Conservation (phyloP, 2,797 vertebrate species). For the Cyprinella venusta region DNA sequence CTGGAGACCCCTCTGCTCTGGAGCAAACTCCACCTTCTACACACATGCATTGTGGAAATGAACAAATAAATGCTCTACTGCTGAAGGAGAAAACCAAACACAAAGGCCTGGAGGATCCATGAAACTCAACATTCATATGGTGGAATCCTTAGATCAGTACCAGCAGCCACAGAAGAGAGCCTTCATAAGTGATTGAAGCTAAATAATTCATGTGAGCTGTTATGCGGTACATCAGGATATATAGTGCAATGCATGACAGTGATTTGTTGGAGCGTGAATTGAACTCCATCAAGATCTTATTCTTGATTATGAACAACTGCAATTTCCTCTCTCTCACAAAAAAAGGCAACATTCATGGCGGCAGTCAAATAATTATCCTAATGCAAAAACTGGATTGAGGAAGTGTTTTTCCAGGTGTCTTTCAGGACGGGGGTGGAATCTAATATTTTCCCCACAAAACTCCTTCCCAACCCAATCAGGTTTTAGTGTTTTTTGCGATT, state of each 20-base stretch:
- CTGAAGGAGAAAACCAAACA: conserved; percentile 15
- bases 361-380: neutral
- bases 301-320: conserved; percentile 1
- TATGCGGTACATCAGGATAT: neutral
- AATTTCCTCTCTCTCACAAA: conserved; percentile 7
- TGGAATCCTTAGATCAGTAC: neutral
- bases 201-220: neutral
- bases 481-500: neutral
- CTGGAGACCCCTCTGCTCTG: conserved; percentile 52
- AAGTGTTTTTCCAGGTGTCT: neutral
- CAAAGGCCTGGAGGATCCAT: neutral
- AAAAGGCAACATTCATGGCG: neutral
- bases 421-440: too few relatives aligned
- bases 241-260: neutral
- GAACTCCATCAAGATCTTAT: neutral
- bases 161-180: neutral
- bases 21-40: conserved; percentile 2
- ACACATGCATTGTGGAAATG: conserved; percentile 11
- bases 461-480: neutral
- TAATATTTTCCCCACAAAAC: too few relatives aligned
- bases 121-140: neutral
- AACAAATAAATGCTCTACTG: conserved; percentile 24
- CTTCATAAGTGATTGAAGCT: conserved; percentile 26
- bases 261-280: conserved; percentile 8
- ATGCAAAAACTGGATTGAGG: neutral